These are phyloP conservation scores for Phyllotreta cruciferae DNA, from an alignment of 2,888 invertebrate genomes.

Conservation along the genomic window DNA sequence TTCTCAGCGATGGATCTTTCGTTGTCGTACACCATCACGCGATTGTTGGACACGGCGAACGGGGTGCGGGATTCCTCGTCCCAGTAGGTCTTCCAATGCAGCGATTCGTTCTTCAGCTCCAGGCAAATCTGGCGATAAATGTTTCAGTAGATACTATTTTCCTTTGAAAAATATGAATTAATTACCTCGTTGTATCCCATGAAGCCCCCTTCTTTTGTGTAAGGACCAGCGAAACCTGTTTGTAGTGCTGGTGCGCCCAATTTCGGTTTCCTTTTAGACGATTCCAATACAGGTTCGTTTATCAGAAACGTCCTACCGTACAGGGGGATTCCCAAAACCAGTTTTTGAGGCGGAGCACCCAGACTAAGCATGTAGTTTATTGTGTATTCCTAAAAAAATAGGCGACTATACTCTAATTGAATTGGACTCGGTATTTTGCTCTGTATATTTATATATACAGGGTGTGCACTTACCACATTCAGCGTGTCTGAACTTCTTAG, in stretches of 20 bases:
- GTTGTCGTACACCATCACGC: slow-evolving; percentile 80
- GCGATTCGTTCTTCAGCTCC: slow-evolving; percentile 66
- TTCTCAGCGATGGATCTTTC: slow-evolving; percentile 76
- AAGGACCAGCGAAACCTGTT: slow-evolving; percentile 78
- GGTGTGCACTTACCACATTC: slow-evolving; percentile 69
- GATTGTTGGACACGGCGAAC: slow-evolving; percentile 67
- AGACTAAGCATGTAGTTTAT: slow-evolving; percentile 76
- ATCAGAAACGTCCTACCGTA: slow-evolving; percentile 82
- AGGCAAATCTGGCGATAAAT: too few relatives aligned
- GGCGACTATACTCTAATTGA: too few relatives aligned
- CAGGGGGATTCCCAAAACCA: slow-evolving; percentile 82
- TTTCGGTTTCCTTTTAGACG: slow-evolving; percentile 52
- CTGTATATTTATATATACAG: background rate
- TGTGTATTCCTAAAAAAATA: slow-evolving; percentile 69
- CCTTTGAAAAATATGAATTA: slow-evolving; percentile 5
- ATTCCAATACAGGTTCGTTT: slow-evolving; percentile 56
- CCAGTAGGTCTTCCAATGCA: slow-evolving; percentile 75
- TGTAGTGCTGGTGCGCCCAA: slow-evolving; percentile 66
- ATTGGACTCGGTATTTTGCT: background rate
- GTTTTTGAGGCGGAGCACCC: slow-evolving; percentile 78
- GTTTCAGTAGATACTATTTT: too few relatives aligned
- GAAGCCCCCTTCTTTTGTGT: slow-evolving; percentile 80
- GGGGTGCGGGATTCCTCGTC: slow-evolving; percentile 72
- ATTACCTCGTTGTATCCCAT: slow-evolving; percentile 87
- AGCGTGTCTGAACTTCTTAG: slow-evolving; percentile 68